Evolutionary conservation across 1,140 invertebrate species (phyloP), one percentile per base, ranked within the genome.

Genomic region (Rhopalosiphum padi): DNA sequence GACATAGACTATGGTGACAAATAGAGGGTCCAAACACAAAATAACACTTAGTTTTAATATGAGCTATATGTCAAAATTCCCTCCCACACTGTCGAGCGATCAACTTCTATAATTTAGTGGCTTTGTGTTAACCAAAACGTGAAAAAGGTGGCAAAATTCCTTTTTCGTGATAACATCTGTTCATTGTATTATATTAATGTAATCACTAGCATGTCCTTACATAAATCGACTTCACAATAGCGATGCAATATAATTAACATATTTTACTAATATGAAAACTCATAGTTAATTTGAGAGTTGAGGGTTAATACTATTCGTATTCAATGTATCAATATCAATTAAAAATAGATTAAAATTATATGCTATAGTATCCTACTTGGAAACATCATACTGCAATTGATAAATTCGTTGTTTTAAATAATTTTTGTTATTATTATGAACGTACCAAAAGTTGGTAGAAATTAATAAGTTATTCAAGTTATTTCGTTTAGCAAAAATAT

Each of bases 31-130:
- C 51, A 85, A 93, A 93, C 91, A 93, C 48, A 93, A 93, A 93
- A 93, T 93, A 93, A 93, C 91, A 93, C 91, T 93, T 93, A 93
- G 82, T 86, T 86, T 93, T 93, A 85, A 85, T 93, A 93, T 51
- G 48, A 55, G 82, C 51, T 55, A 93, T 93, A 93, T 55, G 91
- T 93, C 91, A 93, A 93, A 93, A 86, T n/a, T 41, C 37, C 82
- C 82, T 92, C 82, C 91, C 91, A 93, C 91, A 85, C 25, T 85
- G 91, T 53, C 35, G 46, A 35, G 43, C 46, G 46, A n/a, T 53
- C 91, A 35, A 91, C 41, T 91, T 43, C 35, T 83, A n/a, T 85
- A 92, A 46, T 82, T 43, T 91, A n/a, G 91, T 92, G 91, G 22
- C 91, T 48, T 92, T 91, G 60, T 91, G 30, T 91, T 53, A 35